Conservation (phyloP, 2,888 invertebrate genomes). For the Malacosoma neustria region DNA sequence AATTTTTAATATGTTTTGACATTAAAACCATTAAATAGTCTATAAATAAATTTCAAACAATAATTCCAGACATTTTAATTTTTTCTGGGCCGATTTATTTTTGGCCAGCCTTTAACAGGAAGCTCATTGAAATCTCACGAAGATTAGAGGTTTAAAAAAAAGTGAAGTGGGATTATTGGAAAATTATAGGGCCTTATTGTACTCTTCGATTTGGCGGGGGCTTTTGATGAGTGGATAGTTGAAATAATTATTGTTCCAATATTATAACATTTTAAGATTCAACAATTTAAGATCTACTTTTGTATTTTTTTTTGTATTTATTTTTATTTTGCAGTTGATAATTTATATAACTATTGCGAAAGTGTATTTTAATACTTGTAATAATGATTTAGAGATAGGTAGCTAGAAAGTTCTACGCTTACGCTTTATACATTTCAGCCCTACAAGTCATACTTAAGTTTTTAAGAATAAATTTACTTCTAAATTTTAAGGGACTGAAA, state of each 20-base stretch:
- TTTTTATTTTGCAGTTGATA: no score
- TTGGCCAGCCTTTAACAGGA: conserved; percentile 53
- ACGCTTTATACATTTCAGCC: no score
- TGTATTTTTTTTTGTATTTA: no score
- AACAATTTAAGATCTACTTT: no score
- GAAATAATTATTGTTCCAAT: conserved; percentile 45
- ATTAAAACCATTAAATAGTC: conserved; percentile 41
- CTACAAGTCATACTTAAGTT: no score
- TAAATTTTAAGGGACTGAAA: no score
- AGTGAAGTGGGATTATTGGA: conserved; percentile 62
- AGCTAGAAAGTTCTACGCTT: no score
- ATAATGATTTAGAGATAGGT: no score
- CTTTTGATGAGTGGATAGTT: conserved; percentile 28
- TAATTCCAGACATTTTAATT: conserved; percentile 57
- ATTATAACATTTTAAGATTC: no score
- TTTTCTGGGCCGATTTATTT: conserved; percentile 44
- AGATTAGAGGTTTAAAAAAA: conserved; percentile 56
- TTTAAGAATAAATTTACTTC: no score
- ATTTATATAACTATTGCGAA: no score
- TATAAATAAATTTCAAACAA: conserved; percentile 34
- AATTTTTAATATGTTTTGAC: conserved; percentile 49
- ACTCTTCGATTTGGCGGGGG: conserved; percentile 28
- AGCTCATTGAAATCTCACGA: conserved; percentile 63
- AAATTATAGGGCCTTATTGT: conserved; percentile 51
- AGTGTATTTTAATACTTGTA: no score